These are phyloP conservation scores for Popillia japonica DNA, from an alignment of 1,140 invertebrate species.

Conservation along the genomic window DNA sequence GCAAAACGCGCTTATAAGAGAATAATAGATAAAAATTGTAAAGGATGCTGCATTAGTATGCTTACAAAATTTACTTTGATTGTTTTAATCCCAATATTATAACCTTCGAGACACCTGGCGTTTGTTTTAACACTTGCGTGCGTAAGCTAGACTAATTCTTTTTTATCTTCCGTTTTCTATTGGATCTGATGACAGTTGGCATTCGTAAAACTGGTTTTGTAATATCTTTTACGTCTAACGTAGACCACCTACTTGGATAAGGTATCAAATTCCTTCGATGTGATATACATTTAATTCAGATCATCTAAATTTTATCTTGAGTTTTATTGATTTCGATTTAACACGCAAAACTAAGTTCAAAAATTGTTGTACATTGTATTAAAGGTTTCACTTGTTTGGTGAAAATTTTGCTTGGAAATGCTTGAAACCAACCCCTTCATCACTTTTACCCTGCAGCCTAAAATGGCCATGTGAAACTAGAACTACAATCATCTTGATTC, in stretches of 20 bases:
- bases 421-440: too few species aligned
- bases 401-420: too few species aligned
- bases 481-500: too few species aligned
- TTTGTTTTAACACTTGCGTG: neutral
- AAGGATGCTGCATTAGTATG: too few species aligned
- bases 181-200: slow-evolving; percentile 9
- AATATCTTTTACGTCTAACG: neutral
- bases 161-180: neutral
- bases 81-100: neutral
- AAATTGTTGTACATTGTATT: too few species aligned
- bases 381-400: too few species aligned
- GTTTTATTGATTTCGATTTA: too few species aligned
- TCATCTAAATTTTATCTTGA: neutral
- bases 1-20: too few species aligned
- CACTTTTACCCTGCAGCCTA: too few species aligned
- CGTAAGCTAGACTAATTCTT: neutral
- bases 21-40: too few species aligned
- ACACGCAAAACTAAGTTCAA: too few species aligned
- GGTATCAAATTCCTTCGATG: neutral
- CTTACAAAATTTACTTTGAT: neutral
- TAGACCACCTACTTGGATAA: neutral
- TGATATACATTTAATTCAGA: neutral
- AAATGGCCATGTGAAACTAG: too few species aligned
- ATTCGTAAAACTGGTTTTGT: neutral
- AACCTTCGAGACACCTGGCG: neutral